Evolutionary conservation across 2,888 invertebrate species (phyloP).

Genomic region (Pristionchus exspectatus): DNA sequence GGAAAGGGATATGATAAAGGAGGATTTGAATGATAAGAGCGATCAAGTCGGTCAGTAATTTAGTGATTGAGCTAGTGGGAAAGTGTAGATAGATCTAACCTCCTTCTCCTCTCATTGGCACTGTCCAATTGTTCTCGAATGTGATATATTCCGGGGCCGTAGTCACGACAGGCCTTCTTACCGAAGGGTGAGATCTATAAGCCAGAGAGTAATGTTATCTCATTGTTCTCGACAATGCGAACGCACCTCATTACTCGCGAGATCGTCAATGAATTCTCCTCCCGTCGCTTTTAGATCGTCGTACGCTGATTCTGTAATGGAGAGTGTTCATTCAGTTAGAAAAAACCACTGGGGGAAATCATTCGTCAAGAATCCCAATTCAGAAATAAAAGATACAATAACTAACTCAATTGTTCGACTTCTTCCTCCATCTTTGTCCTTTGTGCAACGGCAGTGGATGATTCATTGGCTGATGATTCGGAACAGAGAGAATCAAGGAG

Average conservation of each 20-base stretch:
- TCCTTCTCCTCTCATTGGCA: conserved; percentile 61
- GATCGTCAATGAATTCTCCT: conserved; percentile 57
- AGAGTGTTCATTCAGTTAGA: not conserved
- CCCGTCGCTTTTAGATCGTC: conserved; percentile 58
- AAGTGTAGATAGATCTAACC: conserved; percentile 54
- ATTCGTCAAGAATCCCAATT: not conserved
- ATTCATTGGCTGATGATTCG: conserved; percentile 78
- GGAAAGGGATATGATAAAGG: not conserved
- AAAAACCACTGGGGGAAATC: not conserved
- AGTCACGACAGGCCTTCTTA: conserved; percentile 81
- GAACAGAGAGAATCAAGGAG: conserved; percentile 80
- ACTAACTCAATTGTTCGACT: conserved; percentile 78
- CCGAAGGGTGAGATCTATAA: conserved; percentile 77
- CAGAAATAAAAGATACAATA: not conserved
- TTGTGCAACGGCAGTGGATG: conserved; percentile 78
- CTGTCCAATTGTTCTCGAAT: conserved; percentile 81
- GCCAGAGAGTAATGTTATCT: not conserved
- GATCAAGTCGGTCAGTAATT: too few relatives aligned
- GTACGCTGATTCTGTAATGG: conserved; percentile 58
- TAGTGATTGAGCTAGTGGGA: not conserved
- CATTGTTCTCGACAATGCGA: not conserved
- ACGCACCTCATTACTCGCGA: conserved; percentile 56
- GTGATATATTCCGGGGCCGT: conserved; percentile 86
- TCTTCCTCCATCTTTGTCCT: conserved; percentile 79
- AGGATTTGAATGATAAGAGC: not conserved